Conservation (phyloP, 2,888 invertebrate species). For the Nineta flava region DNA sequence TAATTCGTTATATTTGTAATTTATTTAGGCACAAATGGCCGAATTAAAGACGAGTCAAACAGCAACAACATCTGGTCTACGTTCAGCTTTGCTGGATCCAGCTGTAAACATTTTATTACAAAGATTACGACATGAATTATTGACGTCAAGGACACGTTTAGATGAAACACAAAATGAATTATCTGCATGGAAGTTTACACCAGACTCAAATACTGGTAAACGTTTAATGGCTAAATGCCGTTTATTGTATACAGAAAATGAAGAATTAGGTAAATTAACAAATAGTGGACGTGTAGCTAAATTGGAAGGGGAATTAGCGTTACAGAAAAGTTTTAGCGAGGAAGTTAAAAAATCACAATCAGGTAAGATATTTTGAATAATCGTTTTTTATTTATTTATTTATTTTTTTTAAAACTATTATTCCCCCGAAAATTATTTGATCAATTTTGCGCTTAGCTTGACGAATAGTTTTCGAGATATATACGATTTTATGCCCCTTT, state of each 20-base stretch:
- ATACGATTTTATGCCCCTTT: no score
- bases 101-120: constrained; percentile 89
- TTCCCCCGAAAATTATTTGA: no score
- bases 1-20: background rate
- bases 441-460: no score
- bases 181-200: constrained; percentile 97
- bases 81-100: constrained; percentile 81
- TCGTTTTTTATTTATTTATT: background rate
- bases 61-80: constrained; percentile 45
- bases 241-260: constrained; percentile 89
- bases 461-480: no score
- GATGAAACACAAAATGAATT: constrained; percentile 97
- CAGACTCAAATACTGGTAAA: constrained; percentile 98
- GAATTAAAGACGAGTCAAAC: constrained; percentile 83
- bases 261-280: constrained; percentile 90
- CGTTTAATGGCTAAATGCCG: constrained; percentile 95
- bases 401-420: background rate
- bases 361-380: constrained; percentile 37
- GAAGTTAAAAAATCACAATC: constrained; percentile 94
- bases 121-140: constrained; percentile 77
- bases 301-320: constrained; percentile 84
- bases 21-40: constrained; percentile 70
- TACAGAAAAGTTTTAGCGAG: constrained; percentile 89
- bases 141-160: constrained; percentile 73
- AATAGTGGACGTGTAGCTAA: constrained; percentile 90